phyloP scores from a whole-genome alignment of 2,888 invertebrate species.

The Brenthis hecate region DNA sequence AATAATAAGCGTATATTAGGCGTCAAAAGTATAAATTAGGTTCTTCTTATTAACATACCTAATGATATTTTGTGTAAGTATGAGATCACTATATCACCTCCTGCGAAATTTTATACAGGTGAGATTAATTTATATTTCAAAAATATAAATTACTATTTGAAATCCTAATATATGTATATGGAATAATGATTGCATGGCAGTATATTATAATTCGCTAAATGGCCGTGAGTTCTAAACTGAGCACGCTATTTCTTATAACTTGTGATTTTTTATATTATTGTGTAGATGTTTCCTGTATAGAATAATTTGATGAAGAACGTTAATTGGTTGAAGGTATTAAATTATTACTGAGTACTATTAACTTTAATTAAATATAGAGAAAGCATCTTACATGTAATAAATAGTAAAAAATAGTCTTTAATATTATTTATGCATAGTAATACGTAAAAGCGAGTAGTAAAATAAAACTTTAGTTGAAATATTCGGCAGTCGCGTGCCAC shows the following conservation, averaged over 20 bases:
- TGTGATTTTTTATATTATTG: slow-evolving; percentile 1
- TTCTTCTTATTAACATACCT: neutral
- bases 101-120: slow-evolving; percentile 13
- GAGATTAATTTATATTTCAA: slow-evolving; percentile 11
- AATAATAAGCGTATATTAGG: neutral
- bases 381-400: no score
- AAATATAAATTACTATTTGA: slow-evolving; percentile 18
- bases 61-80: slow-evolving; percentile 2
- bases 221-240: slow-evolving; percentile 6
- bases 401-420: neutral
- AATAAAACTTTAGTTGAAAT: slow-evolving; percentile 26
- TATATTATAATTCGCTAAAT: slow-evolving; percentile 19
- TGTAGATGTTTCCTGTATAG: neutral
- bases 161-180: slow-evolving; percentile 9
- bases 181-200: slow-evolving; percentile 3
- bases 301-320: neutral
- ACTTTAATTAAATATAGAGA: no score
- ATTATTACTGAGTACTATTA: no score
- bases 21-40: no score
- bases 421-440: neutral
- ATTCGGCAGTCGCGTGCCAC: slow-evolving; percentile 44
- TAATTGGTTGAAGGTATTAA: no score
- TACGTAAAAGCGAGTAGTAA: slow-evolving; percentile 2
- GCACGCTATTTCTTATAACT: slow-evolving; percentile 20
- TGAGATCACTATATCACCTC: slow-evolving; percentile 16